These are phyloP conservation scores for Suillia variegata DNA, from an alignment of 2,888 invertebrate species.

Conservation along the genomic window DNA sequence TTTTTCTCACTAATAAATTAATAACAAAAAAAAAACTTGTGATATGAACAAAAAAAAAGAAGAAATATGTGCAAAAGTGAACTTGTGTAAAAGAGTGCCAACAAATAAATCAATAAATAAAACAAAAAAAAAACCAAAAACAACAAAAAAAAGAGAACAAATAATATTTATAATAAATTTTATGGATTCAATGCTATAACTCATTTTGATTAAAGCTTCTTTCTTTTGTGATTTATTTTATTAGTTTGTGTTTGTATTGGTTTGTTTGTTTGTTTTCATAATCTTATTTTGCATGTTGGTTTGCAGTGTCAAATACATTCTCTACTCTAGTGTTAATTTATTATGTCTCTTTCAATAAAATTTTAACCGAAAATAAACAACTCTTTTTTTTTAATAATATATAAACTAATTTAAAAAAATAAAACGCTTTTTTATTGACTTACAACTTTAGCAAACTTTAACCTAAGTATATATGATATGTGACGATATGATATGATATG, in stretches of 20 bases:
- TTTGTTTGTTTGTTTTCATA: conserved; percentile 15
- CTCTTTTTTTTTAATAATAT: conserved; percentile 1
- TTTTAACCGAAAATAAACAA: neutral
- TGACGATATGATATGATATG: too few relatives aligned
- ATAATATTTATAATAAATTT: too few relatives aligned
- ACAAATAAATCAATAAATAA: too few relatives aligned
- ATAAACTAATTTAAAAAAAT: neutral
- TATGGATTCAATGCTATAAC: too few relatives aligned
- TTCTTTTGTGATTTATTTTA: conserved; percentile 8
- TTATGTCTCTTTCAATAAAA: conserved; percentile 4
- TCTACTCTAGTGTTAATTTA: neutral
- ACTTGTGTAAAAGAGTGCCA: too few relatives aligned
- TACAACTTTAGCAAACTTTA: too few relatives aligned
- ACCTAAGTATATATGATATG: too few relatives aligned
- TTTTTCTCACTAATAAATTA: too few relatives aligned
- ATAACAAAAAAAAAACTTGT: too few relatives aligned
- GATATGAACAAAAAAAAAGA: too few relatives aligned
- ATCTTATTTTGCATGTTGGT: conserved; percentile 36
- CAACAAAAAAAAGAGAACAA: conserved; percentile 25
- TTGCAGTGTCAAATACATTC: conserved; percentile 31
- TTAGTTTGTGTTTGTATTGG: conserved; percentile 7
- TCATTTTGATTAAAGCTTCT: neutral
- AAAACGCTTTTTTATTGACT: too few relatives aligned
- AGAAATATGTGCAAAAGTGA: too few relatives aligned
- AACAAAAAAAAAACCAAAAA: conserved; percentile 16